Conservation (phyloP, 2,113 vertebrate species). For the Dasyprocta punctata region DNA sequence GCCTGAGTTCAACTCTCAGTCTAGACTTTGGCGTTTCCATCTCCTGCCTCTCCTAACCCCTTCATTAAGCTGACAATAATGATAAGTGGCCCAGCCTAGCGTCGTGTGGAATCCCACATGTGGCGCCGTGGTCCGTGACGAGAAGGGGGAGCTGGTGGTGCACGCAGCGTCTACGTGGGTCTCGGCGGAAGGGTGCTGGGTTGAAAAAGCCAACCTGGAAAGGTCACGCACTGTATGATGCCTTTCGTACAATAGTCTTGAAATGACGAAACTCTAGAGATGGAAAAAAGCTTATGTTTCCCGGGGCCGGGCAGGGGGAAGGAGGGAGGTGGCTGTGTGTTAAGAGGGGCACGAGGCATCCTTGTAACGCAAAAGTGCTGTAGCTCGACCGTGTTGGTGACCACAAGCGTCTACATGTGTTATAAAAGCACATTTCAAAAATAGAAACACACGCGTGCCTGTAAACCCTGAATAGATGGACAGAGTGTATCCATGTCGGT, state of each 20-base stretch:
- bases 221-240: not conserved
- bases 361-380: not conserved
- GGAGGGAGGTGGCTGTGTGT: not conserved
- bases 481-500: not conserved
- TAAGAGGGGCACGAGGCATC: not conserved
- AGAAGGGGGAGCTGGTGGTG: not conserved
- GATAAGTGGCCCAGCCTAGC: not conserved
- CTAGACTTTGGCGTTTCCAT: not conserved
- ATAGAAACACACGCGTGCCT: not conserved
- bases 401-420: not conserved
- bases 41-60: not conserved
- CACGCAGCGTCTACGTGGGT: not conserved
- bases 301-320: not conserved
- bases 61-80: not conserved
- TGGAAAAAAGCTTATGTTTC: not conserved
- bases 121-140: not conserved
- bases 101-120: not conserved
- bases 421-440: not conserved
- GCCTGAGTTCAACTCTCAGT: not conserved
- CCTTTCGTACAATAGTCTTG: not conserved
- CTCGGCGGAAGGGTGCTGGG: not conserved
- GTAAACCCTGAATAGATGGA: not conserved
- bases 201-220: not conserved
- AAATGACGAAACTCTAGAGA: conserved; percentile 7
- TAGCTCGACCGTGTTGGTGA: not conserved